Evolutionary conservation across 2,888 invertebrate genomes (phyloP).

Genomic region (Epirrhoe alternata): DNA sequence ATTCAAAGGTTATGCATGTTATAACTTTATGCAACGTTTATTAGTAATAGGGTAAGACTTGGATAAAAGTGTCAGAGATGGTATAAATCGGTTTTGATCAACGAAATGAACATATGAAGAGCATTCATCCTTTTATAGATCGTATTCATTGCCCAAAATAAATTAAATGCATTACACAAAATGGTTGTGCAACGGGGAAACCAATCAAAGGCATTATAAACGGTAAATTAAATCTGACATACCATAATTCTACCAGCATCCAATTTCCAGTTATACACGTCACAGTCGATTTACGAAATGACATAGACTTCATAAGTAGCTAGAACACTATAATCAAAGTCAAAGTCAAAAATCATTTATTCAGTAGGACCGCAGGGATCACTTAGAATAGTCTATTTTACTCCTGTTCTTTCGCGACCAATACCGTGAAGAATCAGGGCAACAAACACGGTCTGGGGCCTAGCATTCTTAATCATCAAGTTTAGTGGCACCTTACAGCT

Average conservation of each 20-base stretch:
- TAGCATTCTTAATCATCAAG: no score
- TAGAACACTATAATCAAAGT: not conserved
- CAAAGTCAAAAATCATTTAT: not conserved
- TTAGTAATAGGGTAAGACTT: no score
- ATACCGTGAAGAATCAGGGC: no score
- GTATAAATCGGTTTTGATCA: no score
- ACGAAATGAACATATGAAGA: not conserved
- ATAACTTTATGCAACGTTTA: no score
- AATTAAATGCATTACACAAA: constrained; percentile 15
- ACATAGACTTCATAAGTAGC: not conserved
- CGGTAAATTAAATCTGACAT: constrained; percentile 41
- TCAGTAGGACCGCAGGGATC: no score
- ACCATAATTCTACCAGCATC: constrained; percentile 33
- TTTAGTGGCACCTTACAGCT: no score
- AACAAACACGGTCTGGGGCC: no score
- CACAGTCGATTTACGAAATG: constrained; percentile 36
- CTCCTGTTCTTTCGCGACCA: no score
- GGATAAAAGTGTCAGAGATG: no score
- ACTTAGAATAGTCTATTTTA: no score
- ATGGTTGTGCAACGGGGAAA: constrained; percentile 7
- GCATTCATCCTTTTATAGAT: not conserved
- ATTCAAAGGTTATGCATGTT: no score
- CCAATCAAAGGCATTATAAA: constrained; percentile 29
- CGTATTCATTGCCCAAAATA: not conserved
- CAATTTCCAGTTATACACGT: constrained; percentile 42